Evolutionary conservation across 2,797 vertebrate species (phyloP).

Genomic region (Pseudopleuronectes americanus): DNA sequence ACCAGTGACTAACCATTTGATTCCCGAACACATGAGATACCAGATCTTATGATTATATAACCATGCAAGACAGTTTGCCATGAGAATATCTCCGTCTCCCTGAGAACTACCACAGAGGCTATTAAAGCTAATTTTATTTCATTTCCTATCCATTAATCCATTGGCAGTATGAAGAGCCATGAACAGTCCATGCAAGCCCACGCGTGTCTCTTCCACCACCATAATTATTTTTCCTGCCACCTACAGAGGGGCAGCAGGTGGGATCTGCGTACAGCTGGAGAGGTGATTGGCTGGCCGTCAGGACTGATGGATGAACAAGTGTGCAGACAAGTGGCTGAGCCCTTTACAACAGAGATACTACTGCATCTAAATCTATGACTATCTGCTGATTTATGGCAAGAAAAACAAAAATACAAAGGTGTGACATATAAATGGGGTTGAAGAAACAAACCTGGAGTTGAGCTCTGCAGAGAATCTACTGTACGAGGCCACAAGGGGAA

Average conservation of each 20-base stretch:
- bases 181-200: constrained; percentile 9
- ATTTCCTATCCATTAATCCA: background rate
- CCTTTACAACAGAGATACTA: constrained; percentile 34
- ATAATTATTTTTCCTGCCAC: constrained; percentile 47
- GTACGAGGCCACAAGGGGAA: background rate
- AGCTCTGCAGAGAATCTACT: background rate
- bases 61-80: background rate
- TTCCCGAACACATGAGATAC: constrained; percentile 11
- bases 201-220: constrained; percentile 10
- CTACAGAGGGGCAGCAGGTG: constrained; percentile 56
- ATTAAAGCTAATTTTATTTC: background rate
- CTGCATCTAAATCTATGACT: background rate
- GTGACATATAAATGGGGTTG: background rate
- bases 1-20: constrained; percentile 6
- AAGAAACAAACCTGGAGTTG: background rate
- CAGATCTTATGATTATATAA: background rate
- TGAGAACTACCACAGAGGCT: background rate
- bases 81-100: constrained; percentile 6
- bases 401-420: background rate
- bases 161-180: background rate
- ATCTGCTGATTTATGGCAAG: background rate
- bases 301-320: constrained; percentile 62
- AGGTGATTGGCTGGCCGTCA: constrained; percentile 36
- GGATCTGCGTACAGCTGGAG: constrained; percentile 59
- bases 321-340: constrained; percentile 32